phyloP scores from a whole-genome alignment of 1,140 invertebrate species.

The Drosophila truncata region DNA sequence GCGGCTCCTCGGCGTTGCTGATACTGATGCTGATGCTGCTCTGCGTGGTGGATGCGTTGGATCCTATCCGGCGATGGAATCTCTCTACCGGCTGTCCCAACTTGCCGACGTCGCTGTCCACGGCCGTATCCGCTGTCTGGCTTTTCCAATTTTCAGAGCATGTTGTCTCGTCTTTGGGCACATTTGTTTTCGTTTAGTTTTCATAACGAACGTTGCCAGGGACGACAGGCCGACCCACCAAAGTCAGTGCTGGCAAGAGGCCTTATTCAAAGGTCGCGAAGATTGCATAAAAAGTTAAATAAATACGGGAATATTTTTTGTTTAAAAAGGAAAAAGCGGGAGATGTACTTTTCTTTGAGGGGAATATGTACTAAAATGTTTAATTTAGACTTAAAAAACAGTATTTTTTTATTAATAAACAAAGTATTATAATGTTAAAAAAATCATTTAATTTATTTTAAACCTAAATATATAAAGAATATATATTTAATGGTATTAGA shows the following conservation, averaged over 20 bases:
- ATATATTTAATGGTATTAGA: too few species aligned
- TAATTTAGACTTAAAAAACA: too few species aligned
- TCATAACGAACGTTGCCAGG: slow-evolving; percentile 77
- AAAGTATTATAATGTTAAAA: too few species aligned
- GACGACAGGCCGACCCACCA: slow-evolving; percentile 39
- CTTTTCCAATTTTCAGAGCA: slow-evolving; percentile 67
- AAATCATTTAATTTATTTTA: too few species aligned
- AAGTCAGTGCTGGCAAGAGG: slow-evolving; percentile 11
- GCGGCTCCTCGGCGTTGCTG: background rate
- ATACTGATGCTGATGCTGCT: slow-evolving; percentile 4
- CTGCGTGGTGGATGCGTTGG: slow-evolving; percentile 18
- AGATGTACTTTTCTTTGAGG: background rate
- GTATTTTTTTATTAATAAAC: too few species aligned
- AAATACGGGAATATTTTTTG: background rate
- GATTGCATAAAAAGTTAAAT: background rate
- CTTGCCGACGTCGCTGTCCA: slow-evolving; percentile 51
- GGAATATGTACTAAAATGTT: too few species aligned
- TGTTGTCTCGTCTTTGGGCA: slow-evolving; percentile 56
- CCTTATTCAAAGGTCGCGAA: background rate
- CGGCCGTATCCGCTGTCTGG: slow-evolving; percentile 53
- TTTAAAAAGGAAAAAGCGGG: too few species aligned
- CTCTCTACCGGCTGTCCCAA: slow-evolving; percentile 42
- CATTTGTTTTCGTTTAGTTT: slow-evolving; percentile 81
- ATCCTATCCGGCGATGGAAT: slow-evolving; percentile 48
- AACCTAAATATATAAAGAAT: too few species aligned